Base-by-base conservation (phyloP, 2,797 vertebrate species). In the Neosilurus mollespiculum region DNA sequence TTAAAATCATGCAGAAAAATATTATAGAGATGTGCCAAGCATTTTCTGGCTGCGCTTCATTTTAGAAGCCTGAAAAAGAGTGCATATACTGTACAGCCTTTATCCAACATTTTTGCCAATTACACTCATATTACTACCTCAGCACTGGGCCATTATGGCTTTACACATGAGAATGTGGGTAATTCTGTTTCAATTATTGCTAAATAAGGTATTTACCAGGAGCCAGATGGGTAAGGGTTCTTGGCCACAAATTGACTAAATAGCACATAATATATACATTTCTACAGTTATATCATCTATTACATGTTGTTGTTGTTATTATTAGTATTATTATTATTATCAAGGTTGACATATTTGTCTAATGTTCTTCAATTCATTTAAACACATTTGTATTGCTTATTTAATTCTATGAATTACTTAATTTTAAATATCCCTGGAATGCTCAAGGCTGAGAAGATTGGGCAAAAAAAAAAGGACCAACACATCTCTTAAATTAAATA, bases 171-270 rank as follows among this genome's bases (percentile, higher is more conserved):
- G 73, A 49, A 30, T 37, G 69, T 20, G 16, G 6, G 58, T 81
- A 84, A 83, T 65, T 81, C n/a, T 51, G 70, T 82, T 80, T 86
- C 51, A 87, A 71, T 75, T 51, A 70, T 11, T 53, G 54, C 3
- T 20, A 78, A 83, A 81, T 88, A 81, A 62, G 37, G 30, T 82
- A 78, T 83, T 86, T 83, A 83, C 81, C 69, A 61, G 59, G 53
- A 73, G 66, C 77, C 72, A 81, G 81, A 83, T 72, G 81, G 51
- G 76, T 77, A 49, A 75, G 53, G 18, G 64, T 73, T 53, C 34
- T 81, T 14, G 49, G 69, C 61, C 78, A 81, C 51, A 78, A 43
- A 66, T 54, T 66, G 26, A 54, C 9, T 22, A 71, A 84, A 82
- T 73, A 72, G 66, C 37, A 78, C 43, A 77, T 75, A 22, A 49